These are phyloP conservation scores for Caenorhabditis sinica DNA, from an alignment of 2,888 invertebrate genomes.

Conservation along the genomic window DNA sequence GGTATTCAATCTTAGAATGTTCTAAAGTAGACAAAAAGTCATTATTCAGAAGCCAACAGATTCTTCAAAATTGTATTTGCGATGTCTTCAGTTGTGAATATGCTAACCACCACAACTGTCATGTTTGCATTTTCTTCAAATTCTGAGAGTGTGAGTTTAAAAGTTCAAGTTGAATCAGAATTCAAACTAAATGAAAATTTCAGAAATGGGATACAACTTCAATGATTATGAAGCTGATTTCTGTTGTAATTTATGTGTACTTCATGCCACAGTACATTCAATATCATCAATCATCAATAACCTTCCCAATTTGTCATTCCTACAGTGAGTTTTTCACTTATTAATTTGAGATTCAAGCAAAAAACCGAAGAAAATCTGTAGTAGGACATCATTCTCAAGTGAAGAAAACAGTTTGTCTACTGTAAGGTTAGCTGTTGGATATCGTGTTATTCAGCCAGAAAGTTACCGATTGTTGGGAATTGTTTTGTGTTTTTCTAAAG, in stretches of 20 bases:
- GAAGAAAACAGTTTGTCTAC: too few species aligned
- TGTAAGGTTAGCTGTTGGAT: too few species aligned
- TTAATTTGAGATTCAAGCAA: too few species aligned
- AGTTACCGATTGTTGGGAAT: too few species aligned
- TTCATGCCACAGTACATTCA: constrained; percentile 75
- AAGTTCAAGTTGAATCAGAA: not conserved
- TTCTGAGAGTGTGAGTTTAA: constrained; percentile 42
- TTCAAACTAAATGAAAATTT: constrained; percentile 40
- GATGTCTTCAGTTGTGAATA: constrained; percentile 76
- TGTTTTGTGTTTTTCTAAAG: too few species aligned
- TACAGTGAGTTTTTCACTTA: constrained; percentile 64
- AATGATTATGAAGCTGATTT: constrained; percentile 67
- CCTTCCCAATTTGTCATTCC: constrained; percentile 73
- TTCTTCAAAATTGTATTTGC: constrained; percentile 77
- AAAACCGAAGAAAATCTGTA: too few species aligned
- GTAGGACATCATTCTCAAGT: too few species aligned
- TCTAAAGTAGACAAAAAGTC: not conserved
- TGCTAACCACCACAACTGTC: constrained; percentile 71
- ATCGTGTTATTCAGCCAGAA: too few species aligned
- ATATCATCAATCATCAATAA: constrained; percentile 65
- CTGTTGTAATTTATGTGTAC: constrained; percentile 66
- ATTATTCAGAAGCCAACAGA: constrained; percentile 77
- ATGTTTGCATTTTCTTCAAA: constrained; percentile 62
- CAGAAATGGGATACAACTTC: constrained; percentile 71
- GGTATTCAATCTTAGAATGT: constrained; percentile 54